Evolutionary conservation across 2,888 invertebrate species (phyloP).

Genomic region (Pandemis corylana): DNA sequence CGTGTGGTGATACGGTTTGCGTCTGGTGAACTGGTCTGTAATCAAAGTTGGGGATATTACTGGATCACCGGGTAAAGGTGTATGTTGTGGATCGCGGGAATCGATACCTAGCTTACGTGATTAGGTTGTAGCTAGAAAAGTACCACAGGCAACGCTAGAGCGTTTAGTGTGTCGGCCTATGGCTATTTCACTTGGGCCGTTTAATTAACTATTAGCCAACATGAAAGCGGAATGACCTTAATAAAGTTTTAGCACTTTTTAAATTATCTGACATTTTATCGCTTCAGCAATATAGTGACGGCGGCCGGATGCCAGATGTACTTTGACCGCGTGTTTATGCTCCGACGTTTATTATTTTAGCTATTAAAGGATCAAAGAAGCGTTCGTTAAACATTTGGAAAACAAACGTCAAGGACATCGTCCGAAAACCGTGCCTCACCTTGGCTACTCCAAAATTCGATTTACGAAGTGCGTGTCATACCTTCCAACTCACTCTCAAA

Average conservation of each 20-base stretch:
- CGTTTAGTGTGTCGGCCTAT: neutral
- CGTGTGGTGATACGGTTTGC: conserved; percentile 83
- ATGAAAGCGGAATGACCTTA: neutral
- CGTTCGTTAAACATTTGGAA: no score
- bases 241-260: neutral
- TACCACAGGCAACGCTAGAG: neutral
- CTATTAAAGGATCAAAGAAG: no score
- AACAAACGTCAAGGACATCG: no score
- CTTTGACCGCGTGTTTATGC: no score
- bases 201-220: neutral
- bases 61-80: neutral
- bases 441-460: no score
- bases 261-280: neutral
- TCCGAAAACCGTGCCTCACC: no score
- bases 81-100: neutral
- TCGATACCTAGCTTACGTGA: neutral
- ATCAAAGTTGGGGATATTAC: neutral
- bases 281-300: neutral
- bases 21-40: conserved; percentile 66
- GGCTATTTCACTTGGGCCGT: neutral
- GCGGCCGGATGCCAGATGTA: no score
- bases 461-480: no score
- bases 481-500: no score
- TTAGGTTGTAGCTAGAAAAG: neutral
- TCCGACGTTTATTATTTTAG: no score